A percentile compares a stretch with the other conserved stretches of the same genome.
phyloP scores from a whole-genome alignment of 2,888 invertebrate genomes.

The Geotrupes spiniger region DNA sequence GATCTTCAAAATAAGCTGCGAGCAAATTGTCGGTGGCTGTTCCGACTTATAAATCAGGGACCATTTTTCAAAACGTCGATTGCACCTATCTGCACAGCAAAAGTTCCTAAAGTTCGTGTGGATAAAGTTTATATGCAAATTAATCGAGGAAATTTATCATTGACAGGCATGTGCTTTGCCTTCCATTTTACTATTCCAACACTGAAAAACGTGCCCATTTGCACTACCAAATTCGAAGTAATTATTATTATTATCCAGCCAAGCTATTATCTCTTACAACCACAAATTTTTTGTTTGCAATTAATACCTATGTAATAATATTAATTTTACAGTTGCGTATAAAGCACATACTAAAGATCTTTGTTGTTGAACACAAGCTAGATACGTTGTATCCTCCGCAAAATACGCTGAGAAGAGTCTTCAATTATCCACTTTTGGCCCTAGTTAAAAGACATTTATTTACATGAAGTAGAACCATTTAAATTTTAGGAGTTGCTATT shows the following conservation, averaged over 20 bases:
- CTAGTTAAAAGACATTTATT: no score
- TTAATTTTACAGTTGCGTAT: background rate
- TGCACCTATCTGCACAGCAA: conserved; percentile 55
- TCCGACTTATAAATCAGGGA: conserved; percentile 66
- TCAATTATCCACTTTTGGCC: conserved; percentile 76
- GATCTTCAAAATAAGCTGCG: conserved; percentile 10
- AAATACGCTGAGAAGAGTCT: conserved; percentile 77
- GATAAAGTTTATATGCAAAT: conserved; percentile 54
- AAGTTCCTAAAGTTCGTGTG: conserved; percentile 17
- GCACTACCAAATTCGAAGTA: conserved; percentile 92
- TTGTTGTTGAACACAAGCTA: conserved; percentile 77
- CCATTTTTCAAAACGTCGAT: conserved; percentile 47
- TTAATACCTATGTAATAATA: conserved; percentile 52
- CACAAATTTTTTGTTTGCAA: conserved; percentile 63
- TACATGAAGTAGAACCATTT: no score
- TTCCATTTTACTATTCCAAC: conserved; percentile 59
- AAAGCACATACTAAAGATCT: conserved; percentile 52
- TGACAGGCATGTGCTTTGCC: conserved; percentile 61
- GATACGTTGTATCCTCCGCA: conserved; percentile 73
- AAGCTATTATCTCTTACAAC: conserved; percentile 73
- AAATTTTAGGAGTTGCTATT: no score
- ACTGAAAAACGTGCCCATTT: conserved; percentile 69
- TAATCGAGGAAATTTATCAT: conserved; percentile 67
- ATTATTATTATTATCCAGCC: conserved; percentile 68
- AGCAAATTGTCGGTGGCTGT: conserved; percentile 53